Evolutionary conservation across 2,113 vertebrate genomes (phyloP).

Genomic region (Monarcha castaneiventris): DNA sequence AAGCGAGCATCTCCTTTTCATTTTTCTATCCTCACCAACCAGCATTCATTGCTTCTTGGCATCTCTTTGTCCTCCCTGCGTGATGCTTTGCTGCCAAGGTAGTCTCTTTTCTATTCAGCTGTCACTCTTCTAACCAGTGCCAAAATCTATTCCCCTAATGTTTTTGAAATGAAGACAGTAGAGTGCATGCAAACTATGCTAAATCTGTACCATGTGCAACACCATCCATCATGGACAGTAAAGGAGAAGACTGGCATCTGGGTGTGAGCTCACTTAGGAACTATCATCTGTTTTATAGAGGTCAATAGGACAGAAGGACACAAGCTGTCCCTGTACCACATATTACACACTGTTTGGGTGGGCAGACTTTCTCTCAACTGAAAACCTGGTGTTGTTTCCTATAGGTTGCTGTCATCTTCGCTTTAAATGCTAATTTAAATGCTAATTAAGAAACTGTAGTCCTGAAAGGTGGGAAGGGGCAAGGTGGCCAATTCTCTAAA

Average conservation of each 20-base stretch:
- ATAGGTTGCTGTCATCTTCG: neutral
- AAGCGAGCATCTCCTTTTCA: neutral
- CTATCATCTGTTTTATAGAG: neutral
- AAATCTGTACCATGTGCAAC: neutral
- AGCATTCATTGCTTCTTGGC: neutral
- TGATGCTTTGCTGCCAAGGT: neutral
- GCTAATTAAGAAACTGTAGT: neutral
- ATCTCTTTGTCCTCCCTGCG: neutral
- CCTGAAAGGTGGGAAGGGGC: neutral
- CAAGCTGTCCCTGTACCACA: neutral
- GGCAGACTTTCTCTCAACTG: neutral
- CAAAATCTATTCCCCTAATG: neutral
- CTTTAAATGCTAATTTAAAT: neutral
- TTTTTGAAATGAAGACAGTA: neutral
- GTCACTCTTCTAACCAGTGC: neutral
- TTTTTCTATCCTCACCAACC: neutral
- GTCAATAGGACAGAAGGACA: neutral
- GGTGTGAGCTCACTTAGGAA: neutral
- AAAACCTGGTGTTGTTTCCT: neutral
- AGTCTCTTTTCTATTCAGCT: neutral
- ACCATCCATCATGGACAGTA: neutral
- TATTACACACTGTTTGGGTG: neutral
- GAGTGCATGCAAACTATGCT: neutral
- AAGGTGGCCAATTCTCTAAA: neutral
- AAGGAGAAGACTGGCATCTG: neutral